These are phyloP conservation scores for Stylophora pistillata DNA, from an alignment of 64 coral and sea anemone species.

Conservation along the genomic window DNA sequence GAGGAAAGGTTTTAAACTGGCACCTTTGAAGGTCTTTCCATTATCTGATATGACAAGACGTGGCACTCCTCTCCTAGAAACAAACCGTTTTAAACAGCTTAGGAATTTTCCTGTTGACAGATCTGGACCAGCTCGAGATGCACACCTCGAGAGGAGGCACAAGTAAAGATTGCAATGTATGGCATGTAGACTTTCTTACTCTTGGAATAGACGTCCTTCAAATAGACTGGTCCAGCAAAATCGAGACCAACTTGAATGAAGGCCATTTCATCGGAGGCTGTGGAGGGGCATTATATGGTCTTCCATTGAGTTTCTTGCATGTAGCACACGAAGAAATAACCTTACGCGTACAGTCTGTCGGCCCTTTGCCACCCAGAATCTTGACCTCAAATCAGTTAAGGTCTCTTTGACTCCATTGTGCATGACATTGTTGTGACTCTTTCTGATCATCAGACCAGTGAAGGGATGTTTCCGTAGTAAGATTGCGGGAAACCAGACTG, in stretches of 20 bases:
- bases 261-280: constrained; percentile 38
- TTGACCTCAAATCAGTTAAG: constrained; percentile 23
- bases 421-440: constrained; percentile 31
- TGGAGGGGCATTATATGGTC: background rate
- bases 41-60: background rate
- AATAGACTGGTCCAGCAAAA: constrained; percentile 57
- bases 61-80: constrained; percentile 14
- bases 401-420: constrained; percentile 49
- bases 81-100: constrained; percentile 11
- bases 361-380: constrained; percentile 24
- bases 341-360: constrained; percentile 9
- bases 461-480: constrained; percentile 32
- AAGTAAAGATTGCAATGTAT: constrained; percentile 52
- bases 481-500: background rate
- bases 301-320: constrained; percentile 57
- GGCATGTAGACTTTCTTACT: constrained; percentile 31
- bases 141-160: constrained; percentile 18
- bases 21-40: constrained; percentile 13
- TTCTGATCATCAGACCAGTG: constrained; percentile 19
- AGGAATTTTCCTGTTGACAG: constrained; percentile 25
- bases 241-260: constrained; percentile 63
- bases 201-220: constrained; percentile 49
- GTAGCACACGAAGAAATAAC: constrained; percentile 44
- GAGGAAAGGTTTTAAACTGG: background rate
- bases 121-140: constrained; percentile 56